phyloP scores from a whole-genome alignment of 2,888 invertebrate genomes.

The Lymantria monacha region DNA sequence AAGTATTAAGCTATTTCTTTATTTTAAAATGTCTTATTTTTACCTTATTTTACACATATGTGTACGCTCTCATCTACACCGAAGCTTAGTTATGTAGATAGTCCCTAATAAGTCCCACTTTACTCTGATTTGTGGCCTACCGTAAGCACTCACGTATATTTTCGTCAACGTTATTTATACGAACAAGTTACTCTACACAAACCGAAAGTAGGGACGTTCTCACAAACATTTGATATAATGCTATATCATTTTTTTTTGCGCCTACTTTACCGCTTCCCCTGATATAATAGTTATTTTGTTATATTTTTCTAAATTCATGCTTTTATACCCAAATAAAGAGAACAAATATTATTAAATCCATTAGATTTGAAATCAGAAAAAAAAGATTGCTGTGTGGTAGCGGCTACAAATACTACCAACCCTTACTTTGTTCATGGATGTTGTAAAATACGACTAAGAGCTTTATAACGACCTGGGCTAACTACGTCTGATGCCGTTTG shows the following conservation, averaged over 20 bases:
- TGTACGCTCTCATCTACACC: conserved; percentile 29
- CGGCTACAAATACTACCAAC: no score
- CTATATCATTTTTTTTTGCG: neutral
- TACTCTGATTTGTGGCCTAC: conserved; percentile 58
- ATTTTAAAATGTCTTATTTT: neutral
- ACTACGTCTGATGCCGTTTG: no score
- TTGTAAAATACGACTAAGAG: no score
- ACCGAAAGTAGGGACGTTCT: conserved; percentile 49
- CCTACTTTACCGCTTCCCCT: neutral
- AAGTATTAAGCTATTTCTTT: no score
- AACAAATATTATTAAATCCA: no score
- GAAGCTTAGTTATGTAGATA: conserved; percentile 43
- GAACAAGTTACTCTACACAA: conserved; percentile 60
- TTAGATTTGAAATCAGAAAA: no score
- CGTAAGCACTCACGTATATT: conserved; percentile 56
- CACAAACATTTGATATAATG: conserved; percentile 49
- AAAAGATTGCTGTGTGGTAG: no score
- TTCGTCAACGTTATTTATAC: conserved; percentile 65
- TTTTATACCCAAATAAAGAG: no score
- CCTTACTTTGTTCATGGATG: no score
- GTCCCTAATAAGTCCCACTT: conserved; percentile 47
- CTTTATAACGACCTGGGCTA: no score
- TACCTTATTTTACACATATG: conserved; percentile 12
- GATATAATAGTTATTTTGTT: no score
- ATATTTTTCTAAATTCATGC: no score